Evolutionary conservation across 2,113 vertebrate species (phyloP), one percentile per base, ranked within the genome.

Genomic region (Edolisoma coerulescens): DNA sequence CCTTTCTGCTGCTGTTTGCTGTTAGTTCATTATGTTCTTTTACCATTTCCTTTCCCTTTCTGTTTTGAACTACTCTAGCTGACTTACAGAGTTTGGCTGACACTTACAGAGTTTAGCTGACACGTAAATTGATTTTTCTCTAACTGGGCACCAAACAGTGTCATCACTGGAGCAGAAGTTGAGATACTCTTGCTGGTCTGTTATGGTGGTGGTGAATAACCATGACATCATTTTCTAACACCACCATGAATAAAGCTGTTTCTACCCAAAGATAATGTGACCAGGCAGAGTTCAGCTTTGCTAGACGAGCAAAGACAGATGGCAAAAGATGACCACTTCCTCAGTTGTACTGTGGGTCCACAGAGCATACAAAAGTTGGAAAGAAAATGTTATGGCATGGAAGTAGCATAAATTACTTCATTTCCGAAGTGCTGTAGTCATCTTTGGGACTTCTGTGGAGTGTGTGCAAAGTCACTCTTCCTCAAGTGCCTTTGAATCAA

Each of bases 351-450:
- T 42, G 28, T 17, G 3, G 18, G 24, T 53, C 53, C 14, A 39
- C n/a, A 16, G 26, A 37, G 17, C 33, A 9, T 33, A 4, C 13
- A 71, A 12, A 73, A 86, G 15, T 57, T 45, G 41, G 20, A 65
- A 68, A 60, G 18, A 21, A 37, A 69, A 60, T 12, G 1, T 37
- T 68, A 8, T 16, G 19, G 13, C 5, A 8, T 39, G 45, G 16
- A 79, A 68, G 11, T 87, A 39, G 0, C 17, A 20, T 30, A 44
- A 45, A 61, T 64, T 2, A 30, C n/a, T 45, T 64, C 0, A 1
- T 56, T 12, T 44, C 15, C 0, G 0, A 32, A 35, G 23, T 30
- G 23, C 7, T 18, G 21, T 44, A 65, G 53, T 63, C 15, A 23
- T 35, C 78, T 57, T 57, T 39, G 60, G 23, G 23, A 70, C n/a